phyloP scores from a whole-genome alignment of 2,888 invertebrate species.

The Ferdinandea cuprea region DNA sequence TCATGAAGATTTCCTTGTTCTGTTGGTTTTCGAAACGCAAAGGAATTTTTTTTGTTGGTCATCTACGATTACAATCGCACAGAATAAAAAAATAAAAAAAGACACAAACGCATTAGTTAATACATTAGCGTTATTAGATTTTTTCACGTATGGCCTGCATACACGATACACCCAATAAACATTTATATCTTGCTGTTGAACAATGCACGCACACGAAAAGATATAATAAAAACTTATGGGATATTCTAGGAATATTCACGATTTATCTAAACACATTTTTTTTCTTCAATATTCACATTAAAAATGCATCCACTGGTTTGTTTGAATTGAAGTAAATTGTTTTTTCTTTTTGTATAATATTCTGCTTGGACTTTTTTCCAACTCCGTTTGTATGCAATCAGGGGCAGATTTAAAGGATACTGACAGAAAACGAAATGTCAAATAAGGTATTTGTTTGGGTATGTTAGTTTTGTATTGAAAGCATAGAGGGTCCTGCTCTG shows the following conservation, averaged over 20 bases:
- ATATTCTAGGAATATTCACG: conserved; percentile 20
- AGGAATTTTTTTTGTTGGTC: conserved; percentile 9
- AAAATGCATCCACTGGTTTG: conserved; percentile 52
- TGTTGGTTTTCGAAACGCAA: conserved; percentile 4
- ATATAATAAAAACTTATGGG: conserved; percentile 6
- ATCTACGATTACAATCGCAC: conserved; percentile 27
- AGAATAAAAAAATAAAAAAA: not conserved
- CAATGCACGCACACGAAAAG: conserved; percentile 22
- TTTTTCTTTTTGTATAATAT: conserved; percentile 29
- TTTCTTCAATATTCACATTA: conserved; percentile 25
- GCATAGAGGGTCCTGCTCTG: not conserved
- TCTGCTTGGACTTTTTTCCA: conserved; percentile 24
- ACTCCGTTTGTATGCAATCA: conserved; percentile 33
- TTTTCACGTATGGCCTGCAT: conserved; percentile 24
- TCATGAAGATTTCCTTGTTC: conserved; percentile 19
- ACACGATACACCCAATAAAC: conserved; percentile 42
- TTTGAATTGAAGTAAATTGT: conserved; percentile 34
- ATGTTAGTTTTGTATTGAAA: not conserved
- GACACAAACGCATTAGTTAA: conserved; percentile 19
- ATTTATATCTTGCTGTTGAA: conserved; percentile 1
- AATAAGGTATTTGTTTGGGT: not conserved
- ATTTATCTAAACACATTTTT: conserved; percentile 3
- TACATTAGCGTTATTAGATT: conserved; percentile 43
- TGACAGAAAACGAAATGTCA: conserved; percentile 41
- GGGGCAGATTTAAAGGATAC: conserved; percentile 43